Base-by-base conservation (phyloP, 1,140 invertebrate genomes). In the Aphidius ervi region DNA sequence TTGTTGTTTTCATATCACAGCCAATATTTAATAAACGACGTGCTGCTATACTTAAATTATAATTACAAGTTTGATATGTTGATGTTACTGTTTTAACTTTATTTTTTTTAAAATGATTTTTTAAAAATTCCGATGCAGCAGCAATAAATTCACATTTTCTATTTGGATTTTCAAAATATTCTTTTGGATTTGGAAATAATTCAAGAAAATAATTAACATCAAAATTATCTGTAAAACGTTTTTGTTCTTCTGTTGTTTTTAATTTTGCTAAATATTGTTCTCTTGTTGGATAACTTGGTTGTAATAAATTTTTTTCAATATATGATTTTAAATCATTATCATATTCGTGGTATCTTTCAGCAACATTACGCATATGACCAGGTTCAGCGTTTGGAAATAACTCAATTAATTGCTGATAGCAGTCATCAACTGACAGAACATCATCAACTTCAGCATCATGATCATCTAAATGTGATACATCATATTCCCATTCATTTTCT, bases 111-210 rank as follows among this genome's bases (percentile, higher is more conserved):
- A 70, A 78, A 9, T 71, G 58, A 41, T 67, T 68, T 40, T 75
- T 75, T 0, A 82, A 65, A 62, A 80, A 81, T n/a, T 68, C 70
- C 40, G 70, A 45, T 23, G 70, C 70, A 5, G 72, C 68, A 0
- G 65, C 10, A 31, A 65, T 63, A 4, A 52, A 47, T 52, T 66
- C 69, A 56, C 76, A 73, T 20, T 67, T 58, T 63, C 79, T 75
- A 1, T 73, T 73, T 9, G 63, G 62, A 70, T 84, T 67, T 55
- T 70, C 66, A 68, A 86, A 86, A 58, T 80, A 71, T 16, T 68
- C 64, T 52, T 80, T 66, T 9, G 85, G 85, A 63, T 85, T 74
- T 23, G 84, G 81, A 72, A 86, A 83, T 20, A 81, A 72, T 45
- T 81, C 68, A 4, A 87, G 59, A 68, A 86, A 86, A 16, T 82